phyloP scores from a whole-genome alignment of 1,140 invertebrate genomes.

The Melipona quadrifasciata region DNA sequence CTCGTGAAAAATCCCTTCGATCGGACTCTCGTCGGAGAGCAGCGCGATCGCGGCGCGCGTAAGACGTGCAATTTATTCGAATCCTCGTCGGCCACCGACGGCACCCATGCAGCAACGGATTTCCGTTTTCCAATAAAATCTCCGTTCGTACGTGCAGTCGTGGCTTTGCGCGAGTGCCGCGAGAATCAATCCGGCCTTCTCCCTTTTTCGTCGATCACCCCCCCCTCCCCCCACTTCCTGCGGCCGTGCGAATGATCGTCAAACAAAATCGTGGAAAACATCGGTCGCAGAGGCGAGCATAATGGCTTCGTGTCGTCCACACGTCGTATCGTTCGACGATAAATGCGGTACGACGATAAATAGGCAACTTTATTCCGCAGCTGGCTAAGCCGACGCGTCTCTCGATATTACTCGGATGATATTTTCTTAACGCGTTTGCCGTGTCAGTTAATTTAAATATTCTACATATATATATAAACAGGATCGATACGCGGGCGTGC shows the following conservation, averaged over 20 bases:
- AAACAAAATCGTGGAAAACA: slow-evolving; percentile 53
- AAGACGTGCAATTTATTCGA: slow-evolving; percentile 76
- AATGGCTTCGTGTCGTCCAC: slow-evolving; percentile 52
- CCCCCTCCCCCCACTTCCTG: too few species aligned
- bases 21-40: slow-evolving; percentile 26
- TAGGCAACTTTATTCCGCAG: slow-evolving; percentile 56
- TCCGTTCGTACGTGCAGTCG: slow-evolving; percentile 14
- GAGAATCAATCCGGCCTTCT: slow-evolving; percentile 10
- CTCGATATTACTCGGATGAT: background rate
- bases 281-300: slow-evolving; percentile 50
- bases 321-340: background rate
- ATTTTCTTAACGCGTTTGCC: slow-evolving; percentile 48
- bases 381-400: slow-evolving; percentile 33
- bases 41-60: slow-evolving; percentile 64
- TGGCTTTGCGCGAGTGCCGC: slow-evolving; percentile 35
- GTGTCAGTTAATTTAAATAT: slow-evolving; percentile 28
- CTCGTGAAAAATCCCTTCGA: slow-evolving; percentile 44
- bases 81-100: slow-evolving; percentile 57
- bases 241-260: slow-evolving; percentile 43
- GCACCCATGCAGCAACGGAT: slow-evolving; percentile 67
- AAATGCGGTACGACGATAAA: slow-evolving; percentile 43
- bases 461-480: background rate
- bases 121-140: slow-evolving; percentile 71
- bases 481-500: slow-evolving; percentile 15
- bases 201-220: background rate